phyloP scores from a whole-genome alignment of 2,888 invertebrate genomes.

The Ormyrus rosae region DNA sequence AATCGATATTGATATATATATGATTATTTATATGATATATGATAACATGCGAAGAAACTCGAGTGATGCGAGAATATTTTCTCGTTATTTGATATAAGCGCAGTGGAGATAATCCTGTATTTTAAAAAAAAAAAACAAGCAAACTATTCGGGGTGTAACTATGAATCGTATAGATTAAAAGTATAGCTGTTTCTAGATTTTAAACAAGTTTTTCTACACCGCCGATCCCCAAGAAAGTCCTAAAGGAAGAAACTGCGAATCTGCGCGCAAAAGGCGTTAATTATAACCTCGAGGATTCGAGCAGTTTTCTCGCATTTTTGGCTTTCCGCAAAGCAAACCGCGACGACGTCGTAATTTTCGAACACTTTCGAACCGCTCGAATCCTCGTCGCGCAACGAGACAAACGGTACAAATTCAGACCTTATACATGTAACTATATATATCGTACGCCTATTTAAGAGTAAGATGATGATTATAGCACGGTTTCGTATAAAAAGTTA shows the following conservation, averaged over 20 bases:
- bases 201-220: constrained; percentile 45
- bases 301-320: no score
- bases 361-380: constrained; percentile 50
- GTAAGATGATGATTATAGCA: constrained; percentile 46
- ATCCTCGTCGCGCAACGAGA: constrained; percentile 62
- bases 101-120: neutral
- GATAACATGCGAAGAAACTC: constrained; percentile 4
- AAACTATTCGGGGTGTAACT: constrained; percentile 32
- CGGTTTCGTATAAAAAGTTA: constrained; percentile 23
- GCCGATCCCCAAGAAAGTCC: constrained; percentile 28
- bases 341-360: no score
- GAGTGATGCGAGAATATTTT: neutral
- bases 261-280: neutral
- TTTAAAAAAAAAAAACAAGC: constrained; percentile 25
- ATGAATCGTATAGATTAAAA: constrained; percentile 29
- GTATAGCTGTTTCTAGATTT: constrained; percentile 44
- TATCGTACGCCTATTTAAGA: constrained; percentile 48
- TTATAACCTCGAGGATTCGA: constrained; percentile 14
- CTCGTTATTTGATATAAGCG: constrained; percentile 23
- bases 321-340: no score
- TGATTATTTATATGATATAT: constrained; percentile 1
- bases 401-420: constrained; percentile 74
- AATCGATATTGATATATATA: constrained; percentile 15
- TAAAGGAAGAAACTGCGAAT: constrained; percentile 31
- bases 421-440: constrained; percentile 61